Base-by-base conservation (phyloP, 2,113 vertebrate species). In the Aleadryas rufinucha region DNA sequence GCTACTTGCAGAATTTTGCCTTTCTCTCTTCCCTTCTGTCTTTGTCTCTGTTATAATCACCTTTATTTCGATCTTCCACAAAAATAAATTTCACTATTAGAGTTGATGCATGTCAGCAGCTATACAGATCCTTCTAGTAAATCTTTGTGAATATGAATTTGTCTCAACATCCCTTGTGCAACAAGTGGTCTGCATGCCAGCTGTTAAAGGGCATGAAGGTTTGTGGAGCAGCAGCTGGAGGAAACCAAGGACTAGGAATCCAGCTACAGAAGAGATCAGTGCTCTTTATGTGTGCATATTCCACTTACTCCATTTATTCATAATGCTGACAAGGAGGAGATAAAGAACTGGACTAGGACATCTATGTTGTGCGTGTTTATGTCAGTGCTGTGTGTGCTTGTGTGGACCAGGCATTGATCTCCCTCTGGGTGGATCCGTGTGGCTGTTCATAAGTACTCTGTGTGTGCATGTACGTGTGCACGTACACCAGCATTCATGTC, bases 391-490 rank as follows among this genome's bases (percentile, higher is more conserved):
- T 57, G 68, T 63, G 11, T 53, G 60, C 16, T 63, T 5, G 2
- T 24, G 28, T 39, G 49, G 39, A 7, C 13, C 31, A 70, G 24
- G n/a, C 24, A 59, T 3, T 1, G 2, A 9, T 33, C 39, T 79
- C 50, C 6, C 2, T 8, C n/a, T 75, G 21, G 13, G 21, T 79
- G 44, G 8, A 37, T 28, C 8, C 4, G 0, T 69, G 60, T 47
- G 59, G 10, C 17, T 59, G 44, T 27, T n/a, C 39, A 13, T 4
- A 11, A 80, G 9, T 10, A 21, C 21, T 69, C 4, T 17, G 1
- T 53, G 10, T 20, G 8, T n/a, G 30, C 23, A 26, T 4, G 26
- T 9, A 4, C 1, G 0, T 37, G 33, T 30, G 21, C 11, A 22
- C 6, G 7, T 33, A 31, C 3, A 2, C 14, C 49, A 35, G 28